Conservation (phyloP, 2,888 invertebrate species). For the Agonopterix alstromeriana region DNA sequence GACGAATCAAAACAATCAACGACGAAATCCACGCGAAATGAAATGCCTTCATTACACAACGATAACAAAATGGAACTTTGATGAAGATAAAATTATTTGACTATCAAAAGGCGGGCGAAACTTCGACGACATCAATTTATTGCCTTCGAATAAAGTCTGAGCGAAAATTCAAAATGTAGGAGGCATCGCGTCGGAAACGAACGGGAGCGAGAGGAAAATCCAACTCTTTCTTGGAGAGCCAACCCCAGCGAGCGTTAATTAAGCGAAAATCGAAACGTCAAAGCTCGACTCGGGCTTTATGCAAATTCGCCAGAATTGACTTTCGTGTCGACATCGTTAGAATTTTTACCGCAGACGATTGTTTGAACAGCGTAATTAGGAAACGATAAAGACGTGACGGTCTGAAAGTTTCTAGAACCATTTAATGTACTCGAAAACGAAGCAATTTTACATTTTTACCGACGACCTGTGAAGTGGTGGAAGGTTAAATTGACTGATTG, state of each 20-base stretch:
- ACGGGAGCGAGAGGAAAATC: constrained; percentile 45
- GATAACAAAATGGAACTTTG: constrained; percentile 45
- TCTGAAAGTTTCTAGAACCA: constrained; percentile 10
- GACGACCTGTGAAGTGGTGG: not conserved
- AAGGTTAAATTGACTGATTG: constrained; percentile 1
- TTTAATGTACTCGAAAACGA: constrained; percentile 1
- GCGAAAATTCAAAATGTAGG: constrained; percentile 49
- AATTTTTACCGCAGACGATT: constrained; percentile 59
- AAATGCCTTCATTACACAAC: constrained; percentile 44
- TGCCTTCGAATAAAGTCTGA: constrained; percentile 47
- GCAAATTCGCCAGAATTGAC: constrained; percentile 68
- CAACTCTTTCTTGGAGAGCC: constrained; percentile 56
- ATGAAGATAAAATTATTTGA: constrained; percentile 64
- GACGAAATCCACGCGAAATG: constrained; percentile 16
- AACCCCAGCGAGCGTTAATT: constrained; percentile 62
- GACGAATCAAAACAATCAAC: constrained; percentile 8
- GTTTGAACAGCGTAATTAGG: constrained; percentile 64
- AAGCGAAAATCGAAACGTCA: constrained; percentile 74
- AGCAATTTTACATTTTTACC: constrained; percentile 1
- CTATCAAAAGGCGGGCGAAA: constrained; percentile 59
- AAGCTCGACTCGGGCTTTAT: constrained; percentile 63
- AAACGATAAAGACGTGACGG: constrained; percentile 33
- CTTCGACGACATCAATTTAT: constrained; percentile 59
- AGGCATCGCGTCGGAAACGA: constrained; percentile 44
- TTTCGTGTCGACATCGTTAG: constrained; percentile 56